Base-by-base conservation (phyloP, 2,113 vertebrate genomes). In the Bolborhynchus lineola region DNA sequence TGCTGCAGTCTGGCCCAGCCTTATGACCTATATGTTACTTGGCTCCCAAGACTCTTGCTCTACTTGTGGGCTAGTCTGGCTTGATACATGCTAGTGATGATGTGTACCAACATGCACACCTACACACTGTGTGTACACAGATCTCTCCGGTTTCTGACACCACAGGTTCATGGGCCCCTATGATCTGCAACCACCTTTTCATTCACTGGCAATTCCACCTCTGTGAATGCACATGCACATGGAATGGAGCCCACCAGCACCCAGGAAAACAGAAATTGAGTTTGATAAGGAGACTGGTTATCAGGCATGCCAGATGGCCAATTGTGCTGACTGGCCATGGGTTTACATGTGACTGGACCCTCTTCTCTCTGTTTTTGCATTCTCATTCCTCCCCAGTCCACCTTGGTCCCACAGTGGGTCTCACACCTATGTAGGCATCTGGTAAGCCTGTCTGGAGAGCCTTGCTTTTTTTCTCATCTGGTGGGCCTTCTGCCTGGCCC, bases 121-220 rank as follows among this genome's bases (percentile, higher is more conserved):
- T 20, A 6, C 13, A 1, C 0, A 0, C 16, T 14, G 0, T 7
- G 18, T 29, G 53, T 21, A 5, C 29, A 4, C 23, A 5, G 0
- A 0, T 65, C 13, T 80, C 52, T 50, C 13, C 4, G 3, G 57
- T 44, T 92, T 47, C 44, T 80, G 59, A 18, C 41, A 12, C n/a
- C 3, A 4, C 35, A 37, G 57, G 20, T 26, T 50, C 2, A 0
- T 46, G 41, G 64, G 21, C 14, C 50, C 5, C 16, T 42, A 0
- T 37, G 11, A 33, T 37, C 57, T 60, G 29, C 1, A 4, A 8
- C 31, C 10, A 7, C 21, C 41, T 82, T 81, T 78, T 70, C 11
- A 13, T 62, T 62, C 63, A 8, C 6, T 20, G 60, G 31, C 37
- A 20, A 39, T 79, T 85, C 4, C 23, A 50, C 52, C 11, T 76